phyloP scores from a whole-genome alignment of 2,113 vertebrate species.

The Chlorocebus sabaeus region DNA sequence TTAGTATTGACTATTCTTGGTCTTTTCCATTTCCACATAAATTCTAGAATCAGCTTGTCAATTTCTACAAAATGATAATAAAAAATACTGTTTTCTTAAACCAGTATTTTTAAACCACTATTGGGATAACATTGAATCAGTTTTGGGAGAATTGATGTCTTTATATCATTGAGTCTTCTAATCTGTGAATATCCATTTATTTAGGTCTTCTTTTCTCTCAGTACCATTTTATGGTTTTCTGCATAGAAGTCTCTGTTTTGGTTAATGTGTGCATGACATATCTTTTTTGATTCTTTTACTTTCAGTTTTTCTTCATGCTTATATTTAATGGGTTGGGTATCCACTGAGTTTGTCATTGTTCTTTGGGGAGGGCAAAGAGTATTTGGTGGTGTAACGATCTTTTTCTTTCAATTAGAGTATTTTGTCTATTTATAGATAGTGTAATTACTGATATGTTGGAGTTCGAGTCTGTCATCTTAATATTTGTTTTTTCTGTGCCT shows the following conservation, averaged over 20 bases:
- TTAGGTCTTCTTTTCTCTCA: too few species aligned
- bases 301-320: background rate
- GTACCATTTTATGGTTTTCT: too few species aligned
- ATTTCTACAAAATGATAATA: too few species aligned
- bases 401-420: background rate
- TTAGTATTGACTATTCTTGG: background rate
- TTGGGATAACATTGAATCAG: background rate
- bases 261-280: too few species aligned
- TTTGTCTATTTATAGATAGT: background rate
- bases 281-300: too few species aligned
- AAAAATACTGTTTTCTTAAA: too few species aligned
- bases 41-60: background rate
- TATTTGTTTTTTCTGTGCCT: background rate
- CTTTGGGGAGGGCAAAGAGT: background rate
- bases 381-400: background rate
- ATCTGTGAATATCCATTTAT: too few species aligned
- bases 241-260: too few species aligned
- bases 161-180: too few species aligned
- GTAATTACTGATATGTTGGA: background rate
- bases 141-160: background rate
- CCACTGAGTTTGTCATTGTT: too few species aligned
- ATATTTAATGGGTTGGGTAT: background rate
- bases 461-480: background rate
- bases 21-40: background rate
- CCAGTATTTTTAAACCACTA: too few species aligned